Evolutionary conservation across 92 coral and sea anemone genomes (phyloP).

Genomic region (Epizoanthus fatuus): DNA sequence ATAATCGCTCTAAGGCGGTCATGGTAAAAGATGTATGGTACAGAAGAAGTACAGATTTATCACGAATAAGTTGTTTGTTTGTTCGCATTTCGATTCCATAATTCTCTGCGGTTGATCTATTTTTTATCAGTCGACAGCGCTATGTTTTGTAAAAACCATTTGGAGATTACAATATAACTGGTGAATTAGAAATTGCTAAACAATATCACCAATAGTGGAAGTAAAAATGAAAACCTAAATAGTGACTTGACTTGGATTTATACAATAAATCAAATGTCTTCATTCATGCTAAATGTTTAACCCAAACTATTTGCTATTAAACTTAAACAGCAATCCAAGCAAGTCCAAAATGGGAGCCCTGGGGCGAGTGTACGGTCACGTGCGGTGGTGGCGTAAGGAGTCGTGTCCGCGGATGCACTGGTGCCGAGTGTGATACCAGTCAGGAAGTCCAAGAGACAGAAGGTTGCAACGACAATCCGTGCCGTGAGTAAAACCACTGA

Average conservation of each 20-base stretch:
- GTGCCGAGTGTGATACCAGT: conserved; percentile 6
- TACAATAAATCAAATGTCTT: neutral
- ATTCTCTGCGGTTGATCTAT: too few relatives aligned
- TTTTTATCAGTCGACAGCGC: too few relatives aligned
- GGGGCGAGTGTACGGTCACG: conserved; percentile 11
- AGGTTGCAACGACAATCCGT: neutral
- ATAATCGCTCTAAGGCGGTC: too few relatives aligned
- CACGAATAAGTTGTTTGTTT: too few relatives aligned
- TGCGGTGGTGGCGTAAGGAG: conserved; percentile 24
- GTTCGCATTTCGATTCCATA: too few relatives aligned
- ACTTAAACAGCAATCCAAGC: neutral
- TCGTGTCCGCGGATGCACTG: conserved; percentile 5
- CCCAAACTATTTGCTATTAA: neutral
- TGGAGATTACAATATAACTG: too few relatives aligned
- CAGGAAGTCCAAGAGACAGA: neutral
- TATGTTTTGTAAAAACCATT: too few relatives aligned
- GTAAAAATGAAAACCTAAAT: neutral
- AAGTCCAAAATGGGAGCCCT: conserved; percentile 9
- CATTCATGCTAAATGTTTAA: neutral
- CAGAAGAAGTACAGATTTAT: too few relatives aligned
- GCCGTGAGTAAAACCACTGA: conserved; percentile 1
- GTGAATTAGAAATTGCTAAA: too few relatives aligned
- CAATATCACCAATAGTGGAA: neutral
- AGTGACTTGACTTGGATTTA: too few relatives aligned
- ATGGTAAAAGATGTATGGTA: too few relatives aligned